Percentiles rank a stretch among this genome's conserved stretches.
phyloP scores from a whole-genome alignment of 2,797 vertebrate species.

The Phataginus tricuspis region DNA sequence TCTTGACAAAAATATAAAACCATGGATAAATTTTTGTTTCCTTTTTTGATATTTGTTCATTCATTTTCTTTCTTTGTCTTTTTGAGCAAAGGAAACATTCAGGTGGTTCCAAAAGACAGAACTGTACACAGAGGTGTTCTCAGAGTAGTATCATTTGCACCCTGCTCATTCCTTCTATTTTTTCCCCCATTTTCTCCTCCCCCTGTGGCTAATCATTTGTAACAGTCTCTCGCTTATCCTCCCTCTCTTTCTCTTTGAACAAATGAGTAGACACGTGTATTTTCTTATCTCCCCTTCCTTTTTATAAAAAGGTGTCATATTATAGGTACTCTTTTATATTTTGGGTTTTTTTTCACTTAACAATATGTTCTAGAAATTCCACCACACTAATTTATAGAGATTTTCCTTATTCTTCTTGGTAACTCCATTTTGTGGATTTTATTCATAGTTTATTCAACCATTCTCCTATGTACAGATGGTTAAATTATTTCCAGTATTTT shows the following conservation, averaged over 20 bases:
- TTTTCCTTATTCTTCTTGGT: neutral
- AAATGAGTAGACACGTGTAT: neutral
- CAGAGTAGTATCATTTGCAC: neutral
- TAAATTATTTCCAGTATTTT: neutral
- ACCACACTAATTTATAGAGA: neutral
- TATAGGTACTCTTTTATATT: neutral
- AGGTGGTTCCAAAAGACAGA: neutral
- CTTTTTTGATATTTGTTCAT: constrained; percentile 40
- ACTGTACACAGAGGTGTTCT: neutral
- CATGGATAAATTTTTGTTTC: neutral
- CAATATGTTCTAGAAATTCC: neutral
- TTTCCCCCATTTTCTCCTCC: neutral
- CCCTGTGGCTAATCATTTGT: neutral
- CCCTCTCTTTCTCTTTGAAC: neutral
- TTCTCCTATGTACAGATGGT: neutral
- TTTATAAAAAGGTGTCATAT: neutral
- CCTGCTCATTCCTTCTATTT: neutral
- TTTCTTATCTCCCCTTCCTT: neutral
- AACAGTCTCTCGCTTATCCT: neutral
- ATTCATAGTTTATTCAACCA: neutral
- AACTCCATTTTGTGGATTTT: neutral
- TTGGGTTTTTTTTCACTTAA: neutral
- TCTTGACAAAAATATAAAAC: constrained; percentile 61
- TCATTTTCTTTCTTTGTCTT: neutral
- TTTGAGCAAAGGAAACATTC: neutral